These are phyloP conservation scores for Apodemus sylvaticus DNA, from an alignment of 2,113 vertebrate species.

Conservation along the genomic window DNA sequence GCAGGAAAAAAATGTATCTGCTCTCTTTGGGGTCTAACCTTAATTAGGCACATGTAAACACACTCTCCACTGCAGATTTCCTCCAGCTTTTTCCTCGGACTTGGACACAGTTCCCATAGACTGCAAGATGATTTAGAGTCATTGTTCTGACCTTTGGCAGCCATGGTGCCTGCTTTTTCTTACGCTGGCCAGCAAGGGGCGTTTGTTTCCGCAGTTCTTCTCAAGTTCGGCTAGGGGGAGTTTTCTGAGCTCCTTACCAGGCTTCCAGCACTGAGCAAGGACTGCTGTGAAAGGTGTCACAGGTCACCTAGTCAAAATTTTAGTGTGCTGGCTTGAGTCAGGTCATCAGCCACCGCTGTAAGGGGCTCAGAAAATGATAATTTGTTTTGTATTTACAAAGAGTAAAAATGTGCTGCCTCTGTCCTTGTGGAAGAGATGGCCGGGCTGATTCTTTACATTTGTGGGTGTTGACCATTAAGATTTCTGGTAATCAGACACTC, in stretches of 20 bases:
- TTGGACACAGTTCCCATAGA: constrained; percentile 17
- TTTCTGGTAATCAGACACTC: constrained; percentile 1
- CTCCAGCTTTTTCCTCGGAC: constrained; percentile 27
- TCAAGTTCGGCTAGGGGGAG: not conserved
- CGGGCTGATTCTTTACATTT: constrained; percentile 28
- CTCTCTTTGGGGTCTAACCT: constrained; percentile 54
- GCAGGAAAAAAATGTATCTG: constrained; percentile 30
- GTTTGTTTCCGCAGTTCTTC: constrained; percentile 65
- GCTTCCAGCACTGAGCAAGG: not conserved
- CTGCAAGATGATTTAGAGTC: not conserved
- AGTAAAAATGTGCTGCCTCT: not conserved
- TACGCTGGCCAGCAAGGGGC: constrained; percentile 71
- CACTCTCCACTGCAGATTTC: not conserved
- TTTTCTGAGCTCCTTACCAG: not conserved
- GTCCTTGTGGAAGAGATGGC: not conserved
- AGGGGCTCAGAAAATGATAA: not conserved
- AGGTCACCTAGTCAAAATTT: constrained; percentile 7
- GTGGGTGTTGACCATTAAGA: not conserved
- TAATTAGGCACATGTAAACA: constrained; percentile 41
- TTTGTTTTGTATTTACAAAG: constrained; percentile 37
- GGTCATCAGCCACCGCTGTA: not conserved
- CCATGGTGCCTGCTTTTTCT: constrained; percentile 54
- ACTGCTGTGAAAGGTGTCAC: not conserved
- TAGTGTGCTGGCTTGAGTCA: constrained; percentile 33
- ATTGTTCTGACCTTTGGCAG: constrained; percentile 22